Conservation (phyloP, 2,888 invertebrate genomes). For the Drosophila ochracea region DNA sequence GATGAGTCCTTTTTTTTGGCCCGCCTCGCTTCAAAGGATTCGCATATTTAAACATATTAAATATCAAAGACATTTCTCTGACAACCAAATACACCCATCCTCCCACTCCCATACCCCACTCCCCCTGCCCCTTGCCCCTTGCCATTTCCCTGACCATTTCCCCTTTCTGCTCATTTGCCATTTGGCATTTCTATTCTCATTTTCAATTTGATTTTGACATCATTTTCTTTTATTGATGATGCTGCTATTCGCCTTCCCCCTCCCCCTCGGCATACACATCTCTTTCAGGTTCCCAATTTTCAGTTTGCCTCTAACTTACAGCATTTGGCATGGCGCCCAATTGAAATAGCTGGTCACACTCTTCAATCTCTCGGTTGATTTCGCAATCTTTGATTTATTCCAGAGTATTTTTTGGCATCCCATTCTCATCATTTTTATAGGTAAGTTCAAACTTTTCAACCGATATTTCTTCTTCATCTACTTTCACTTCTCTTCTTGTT, state of each 20-base stretch:
- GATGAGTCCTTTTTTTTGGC: constrained; percentile 22
- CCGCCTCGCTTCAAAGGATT: constrained; percentile 74
- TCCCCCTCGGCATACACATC: background rate
- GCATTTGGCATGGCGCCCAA: background rate
- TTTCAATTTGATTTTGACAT: constrained; percentile 25
- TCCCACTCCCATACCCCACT: constrained; percentile 28
- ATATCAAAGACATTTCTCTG: constrained; percentile 75
- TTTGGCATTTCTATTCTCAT: constrained; percentile 37
- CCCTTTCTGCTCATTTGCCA: constrained; percentile 11
- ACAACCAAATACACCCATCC: constrained; percentile 5
- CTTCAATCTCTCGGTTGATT: background rate
- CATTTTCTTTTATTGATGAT: constrained; percentile 32
- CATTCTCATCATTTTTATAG: background rate
- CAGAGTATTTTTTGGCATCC: background rate
- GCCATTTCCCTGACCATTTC: constrained; percentile 2
- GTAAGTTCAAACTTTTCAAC: background rate
- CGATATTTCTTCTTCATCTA: background rate
- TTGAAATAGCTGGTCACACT: background rate
- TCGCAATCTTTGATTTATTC: background rate
- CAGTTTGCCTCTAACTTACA: background rate
- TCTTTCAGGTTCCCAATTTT: background rate
- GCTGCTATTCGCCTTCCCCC: constrained; percentile 4
- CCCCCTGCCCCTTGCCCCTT: background rate
- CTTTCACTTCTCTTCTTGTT: background rate
- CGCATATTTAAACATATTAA: constrained; percentile 81